Percentiles rank a stretch among this genome's conserved stretches.
Conservation (phyloP, 1,140 invertebrate species). For the Mya arenaria region DNA sequence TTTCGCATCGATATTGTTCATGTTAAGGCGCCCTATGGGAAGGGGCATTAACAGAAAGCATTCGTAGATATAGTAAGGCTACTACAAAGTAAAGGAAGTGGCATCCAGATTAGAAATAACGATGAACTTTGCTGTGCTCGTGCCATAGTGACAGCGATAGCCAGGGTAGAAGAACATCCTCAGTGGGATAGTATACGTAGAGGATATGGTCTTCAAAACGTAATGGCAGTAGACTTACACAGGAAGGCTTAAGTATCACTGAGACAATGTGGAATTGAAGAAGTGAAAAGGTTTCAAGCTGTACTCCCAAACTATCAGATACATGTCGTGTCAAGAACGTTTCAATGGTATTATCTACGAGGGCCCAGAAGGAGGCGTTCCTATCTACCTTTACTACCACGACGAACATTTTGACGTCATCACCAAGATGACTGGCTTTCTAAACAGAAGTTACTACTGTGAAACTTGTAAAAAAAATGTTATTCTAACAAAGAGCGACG, state of each 20-base stretch:
- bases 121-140: too few relatives aligned
- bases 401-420: constrained; percentile 29
- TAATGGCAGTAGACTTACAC: neutral
- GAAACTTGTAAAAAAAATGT: constrained; percentile 14
- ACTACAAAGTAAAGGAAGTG: neutral
- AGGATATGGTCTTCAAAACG: too few relatives aligned
- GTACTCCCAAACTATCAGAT: neutral
- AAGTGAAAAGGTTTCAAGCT: constrained; percentile 33
- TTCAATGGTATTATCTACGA: neutral
- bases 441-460: constrained; percentile 30
- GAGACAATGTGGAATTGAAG: constrained; percentile 1
- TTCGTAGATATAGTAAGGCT: neutral
- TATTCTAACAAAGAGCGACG: constrained; percentile 17
- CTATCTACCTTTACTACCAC: constrained; percentile 3
- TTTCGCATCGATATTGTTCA: constrained; percentile 2
- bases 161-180: neutral
- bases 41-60: neutral
- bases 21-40: neutral
- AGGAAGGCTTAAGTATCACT: neutral
- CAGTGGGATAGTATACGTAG: neutral
- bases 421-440: constrained; percentile 21
- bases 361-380: constrained; percentile 13
- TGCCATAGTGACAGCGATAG: too few relatives aligned
- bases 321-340: neutral
- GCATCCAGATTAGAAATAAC: too few relatives aligned